Base-by-base conservation (phyloP, 1,140 invertebrate species). In the Andrena cerasifolii region DNA sequence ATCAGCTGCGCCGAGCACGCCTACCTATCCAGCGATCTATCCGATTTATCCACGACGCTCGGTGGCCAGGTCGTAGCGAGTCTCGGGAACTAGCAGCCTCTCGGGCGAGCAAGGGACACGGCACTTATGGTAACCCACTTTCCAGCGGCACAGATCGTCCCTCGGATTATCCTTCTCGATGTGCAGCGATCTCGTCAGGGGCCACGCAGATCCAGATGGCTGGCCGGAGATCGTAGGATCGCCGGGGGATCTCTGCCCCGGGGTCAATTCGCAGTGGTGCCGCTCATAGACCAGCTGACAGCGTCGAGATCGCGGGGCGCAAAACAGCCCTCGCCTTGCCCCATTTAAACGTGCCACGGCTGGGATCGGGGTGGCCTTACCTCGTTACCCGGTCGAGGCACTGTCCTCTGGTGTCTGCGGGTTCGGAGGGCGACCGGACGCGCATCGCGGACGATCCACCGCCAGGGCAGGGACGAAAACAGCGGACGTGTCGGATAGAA, bases 111-210 rank as follows among this genome's bases (percentile, higher is more conserved):
- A 58, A 54, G 66, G 54, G 51, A 53, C 68, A 74, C 82, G 82
- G 36, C 75, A 71, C 66, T 77, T 61, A 53, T 58, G 58, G 75
- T 83, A 83, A 83, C 82, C 82, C 75, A 83, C 67, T 82, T 83
- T 83, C 74, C 26, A 81, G 51, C 51, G 51, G 54, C 65, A 63
- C 47, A 62, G 47, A 43, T 63, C 28, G 51, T 80, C 47, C 51
- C 71, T 51, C 40, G 14, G 47, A 31, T 24, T 14, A 10, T 40
- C 3, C 36, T 10, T 40, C 36, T 40, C n/a, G n/a, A n/a, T n/a
- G n/a, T n/a, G n/a, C n/a, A n/a, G n/a, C n/a, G n/a, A n/a, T n/a
- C n/a, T n/a, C n/a, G n/a, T n/a, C n/a, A n/a, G n/a, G n/a, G n/a
- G n/a, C n/a, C n/a, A n/a, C n/a, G n/a, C n/a, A n/a, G n/a, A n/a